phyloP scores from a whole-genome alignment of 37 sponge, comb jelly and placozoan species.

The Cladorhizidae sp. region DNA sequence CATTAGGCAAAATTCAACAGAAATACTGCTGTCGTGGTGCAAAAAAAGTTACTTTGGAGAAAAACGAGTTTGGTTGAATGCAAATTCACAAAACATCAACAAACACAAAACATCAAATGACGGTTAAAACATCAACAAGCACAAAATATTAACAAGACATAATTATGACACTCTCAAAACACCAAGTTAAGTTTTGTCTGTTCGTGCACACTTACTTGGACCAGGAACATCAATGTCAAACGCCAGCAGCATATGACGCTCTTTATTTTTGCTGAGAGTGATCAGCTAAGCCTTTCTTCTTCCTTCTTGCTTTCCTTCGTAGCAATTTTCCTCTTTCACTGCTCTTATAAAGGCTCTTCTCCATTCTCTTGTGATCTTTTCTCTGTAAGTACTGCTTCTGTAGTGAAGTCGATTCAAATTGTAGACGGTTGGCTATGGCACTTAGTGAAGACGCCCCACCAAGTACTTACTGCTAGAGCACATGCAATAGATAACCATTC shows the following conservation, averaged over 20 bases:
- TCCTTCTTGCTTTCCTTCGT: not conserved
- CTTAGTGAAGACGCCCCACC: conserved; percentile 15
- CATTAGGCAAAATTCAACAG: not conserved
- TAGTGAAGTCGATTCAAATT: not conserved
- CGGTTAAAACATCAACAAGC: not conserved
- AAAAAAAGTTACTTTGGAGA: not conserved
- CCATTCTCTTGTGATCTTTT: not conserved
- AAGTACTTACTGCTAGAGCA: conserved; percentile 27
- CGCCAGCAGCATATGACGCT: conserved; percentile 4
- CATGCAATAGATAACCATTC: no score
- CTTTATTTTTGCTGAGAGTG: not conserved
- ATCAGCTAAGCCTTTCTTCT: conserved; percentile 21
- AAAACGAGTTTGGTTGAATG: no score
- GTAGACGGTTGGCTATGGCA: not conserved
- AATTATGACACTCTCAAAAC: not conserved
- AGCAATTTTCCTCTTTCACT: not conserved
- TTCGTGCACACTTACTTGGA: no score
- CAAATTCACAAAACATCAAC: not conserved
- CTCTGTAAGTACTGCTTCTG: not conserved
- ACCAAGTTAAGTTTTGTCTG: no score
- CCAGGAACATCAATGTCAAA: conserved; percentile 7
- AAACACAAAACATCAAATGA: no score
- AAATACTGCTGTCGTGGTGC: not conserved
- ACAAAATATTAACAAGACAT: not conserved
- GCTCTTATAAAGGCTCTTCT: not conserved